Conservation (phyloP, 2,113 vertebrate species). For the Scatophagus argus region DNA sequence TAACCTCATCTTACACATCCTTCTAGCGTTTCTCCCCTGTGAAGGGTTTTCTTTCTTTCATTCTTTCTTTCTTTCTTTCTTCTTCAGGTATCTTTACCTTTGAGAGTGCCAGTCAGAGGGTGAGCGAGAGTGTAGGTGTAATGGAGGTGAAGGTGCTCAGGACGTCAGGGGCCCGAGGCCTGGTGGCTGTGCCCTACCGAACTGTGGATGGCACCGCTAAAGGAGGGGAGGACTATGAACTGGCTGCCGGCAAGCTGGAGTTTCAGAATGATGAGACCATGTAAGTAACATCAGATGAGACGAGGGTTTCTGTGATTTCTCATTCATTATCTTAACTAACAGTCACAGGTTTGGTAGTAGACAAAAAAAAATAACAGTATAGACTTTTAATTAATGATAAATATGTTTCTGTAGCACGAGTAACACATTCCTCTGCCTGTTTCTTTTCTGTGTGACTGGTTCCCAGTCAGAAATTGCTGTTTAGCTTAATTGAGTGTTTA, state of each 20-base stretch:
- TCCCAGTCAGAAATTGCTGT: slow-evolving; percentile 27
- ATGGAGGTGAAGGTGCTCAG: slow-evolving; percentile 88
- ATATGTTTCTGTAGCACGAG: background rate
- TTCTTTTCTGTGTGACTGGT: slow-evolving; percentile 16
- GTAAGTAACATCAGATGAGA: too few relatives aligned
- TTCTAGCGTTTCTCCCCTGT: background rate
- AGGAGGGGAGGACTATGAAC: slow-evolving; percentile 87
- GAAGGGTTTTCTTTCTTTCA: background rate
- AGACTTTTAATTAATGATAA: background rate
- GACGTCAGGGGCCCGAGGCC: slow-evolving; percentile 87
- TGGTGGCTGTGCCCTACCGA: slow-evolving; percentile 85
- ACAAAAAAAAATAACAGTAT: background rate
- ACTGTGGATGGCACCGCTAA: slow-evolving; percentile 84
- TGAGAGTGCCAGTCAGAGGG: slow-evolving; percentile 78
- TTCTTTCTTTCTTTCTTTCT: background rate
- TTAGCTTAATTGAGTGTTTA: slow-evolving; percentile 41
- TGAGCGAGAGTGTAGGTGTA: slow-evolving; percentile 88
- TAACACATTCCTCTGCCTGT: background rate
- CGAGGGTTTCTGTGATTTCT: too few relatives aligned
- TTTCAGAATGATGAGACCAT: slow-evolving; percentile 89
- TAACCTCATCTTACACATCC: slow-evolving; percentile 20
- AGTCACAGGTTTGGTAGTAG: background rate
- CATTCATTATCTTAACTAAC: background rate
- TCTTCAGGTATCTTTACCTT: slow-evolving; percentile 87
- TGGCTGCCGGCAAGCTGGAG: slow-evolving; percentile 84